These are phyloP conservation scores for Penaeus monodon DNA, from an alignment of 2,888 invertebrate species.

Conservation along the genomic window DNA sequence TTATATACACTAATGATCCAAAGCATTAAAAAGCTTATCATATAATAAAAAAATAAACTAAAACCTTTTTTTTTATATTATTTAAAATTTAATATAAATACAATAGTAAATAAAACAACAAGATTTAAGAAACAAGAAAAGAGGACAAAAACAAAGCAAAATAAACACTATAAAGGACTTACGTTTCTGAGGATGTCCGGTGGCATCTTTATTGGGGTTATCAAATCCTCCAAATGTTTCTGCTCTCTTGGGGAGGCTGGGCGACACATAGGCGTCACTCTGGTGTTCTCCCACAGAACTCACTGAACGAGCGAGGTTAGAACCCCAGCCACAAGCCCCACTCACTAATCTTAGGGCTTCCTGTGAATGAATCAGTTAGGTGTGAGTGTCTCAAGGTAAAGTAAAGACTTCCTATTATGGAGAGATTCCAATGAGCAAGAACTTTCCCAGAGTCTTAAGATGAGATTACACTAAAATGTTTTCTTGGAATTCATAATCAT, in stretches of 20 bases:
- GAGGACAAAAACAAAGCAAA: conserved; percentile 56
- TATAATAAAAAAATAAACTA: no score
- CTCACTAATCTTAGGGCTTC: conserved; percentile 62
- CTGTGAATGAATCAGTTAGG: conserved; percentile 34
- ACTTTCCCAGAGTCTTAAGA: no score
- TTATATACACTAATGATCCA: no score
- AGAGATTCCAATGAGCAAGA: no score
- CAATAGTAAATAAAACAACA: neutral
- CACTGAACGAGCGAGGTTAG: conserved; percentile 87
- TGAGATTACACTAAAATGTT: no score
- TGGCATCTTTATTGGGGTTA: conserved; percentile 68
- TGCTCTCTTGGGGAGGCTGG: conserved; percentile 89
- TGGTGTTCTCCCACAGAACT: conserved; percentile 95
- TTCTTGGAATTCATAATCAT: no score
- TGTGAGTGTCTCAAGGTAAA: neutral
- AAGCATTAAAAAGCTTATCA: no score
- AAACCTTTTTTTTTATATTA: no score
- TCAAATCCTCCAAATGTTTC: conserved; percentile 98
- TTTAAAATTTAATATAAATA: no score
- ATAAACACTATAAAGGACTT: conserved; percentile 11
- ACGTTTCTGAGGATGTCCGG: conserved; percentile 55
- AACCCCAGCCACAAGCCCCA: conserved; percentile 72
- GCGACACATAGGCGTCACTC: conserved; percentile 86
- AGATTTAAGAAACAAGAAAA: conserved; percentile 11
- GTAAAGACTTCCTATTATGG: no score